Evolutionary conservation across 2,797 vertebrate genomes (phyloP).

Genomic region (Gymnocypris eckloni): DNA sequence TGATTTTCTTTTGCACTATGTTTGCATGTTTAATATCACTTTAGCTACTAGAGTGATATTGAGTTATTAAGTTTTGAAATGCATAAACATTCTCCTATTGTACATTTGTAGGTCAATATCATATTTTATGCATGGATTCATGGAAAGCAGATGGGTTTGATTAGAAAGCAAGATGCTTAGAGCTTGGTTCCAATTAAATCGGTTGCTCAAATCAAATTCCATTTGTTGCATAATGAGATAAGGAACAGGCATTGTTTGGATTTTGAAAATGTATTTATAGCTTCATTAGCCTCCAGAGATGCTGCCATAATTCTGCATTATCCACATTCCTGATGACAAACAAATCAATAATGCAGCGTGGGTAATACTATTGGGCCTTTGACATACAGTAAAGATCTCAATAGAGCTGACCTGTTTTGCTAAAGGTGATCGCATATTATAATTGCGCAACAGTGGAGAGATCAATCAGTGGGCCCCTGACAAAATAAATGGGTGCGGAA

Average conservation of each 20-base stretch:
- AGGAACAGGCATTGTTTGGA: slow-evolving; percentile 39
- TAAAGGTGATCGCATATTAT: not conserved
- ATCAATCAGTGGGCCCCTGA: not conserved
- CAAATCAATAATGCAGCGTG: not conserved
- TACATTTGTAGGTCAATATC: not conserved
- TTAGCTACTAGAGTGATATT: not conserved
- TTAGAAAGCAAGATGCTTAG: slow-evolving; percentile 20
- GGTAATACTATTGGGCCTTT: not conserved
- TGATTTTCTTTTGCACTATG: not conserved
- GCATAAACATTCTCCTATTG: not conserved
- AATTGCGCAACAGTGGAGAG: not conserved
- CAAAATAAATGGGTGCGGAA: slow-evolving; percentile 14
- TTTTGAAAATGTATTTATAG: not conserved
- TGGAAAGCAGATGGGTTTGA: slow-evolving; percentile 32
- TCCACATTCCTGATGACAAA: slow-evolving; percentile 14
- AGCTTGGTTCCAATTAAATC: slow-evolving; percentile 34
- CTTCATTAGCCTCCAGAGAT: not conserved
- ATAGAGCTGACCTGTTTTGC: not conserved
- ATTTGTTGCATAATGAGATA: slow-evolving; percentile 36
- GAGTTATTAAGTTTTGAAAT: not conserved
- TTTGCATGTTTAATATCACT: not conserved
- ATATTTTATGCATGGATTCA: not conserved
- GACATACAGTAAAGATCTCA: not conserved
- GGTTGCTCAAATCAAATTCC: slow-evolving; percentile 43
- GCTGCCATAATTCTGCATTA: not conserved